Evolutionary conservation across 2,797 vertebrate genomes (phyloP).

Genomic region (Rallus crepitans): DNA sequence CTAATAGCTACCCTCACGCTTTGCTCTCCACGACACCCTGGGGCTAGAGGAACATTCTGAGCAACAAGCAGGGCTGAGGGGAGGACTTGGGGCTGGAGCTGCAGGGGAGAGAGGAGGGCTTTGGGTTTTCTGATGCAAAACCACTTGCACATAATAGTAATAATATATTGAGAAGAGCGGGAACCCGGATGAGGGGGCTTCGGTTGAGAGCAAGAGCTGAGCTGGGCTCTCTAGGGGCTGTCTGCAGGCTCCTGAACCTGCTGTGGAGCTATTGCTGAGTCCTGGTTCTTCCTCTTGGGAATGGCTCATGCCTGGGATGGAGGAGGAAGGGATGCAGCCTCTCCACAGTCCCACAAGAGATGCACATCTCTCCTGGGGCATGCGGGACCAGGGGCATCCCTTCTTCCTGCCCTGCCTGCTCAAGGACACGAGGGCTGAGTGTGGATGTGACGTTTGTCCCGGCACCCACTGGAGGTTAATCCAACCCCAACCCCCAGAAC

Average conservation of each 20-base stretch:
- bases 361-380: not conserved
- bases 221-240: not conserved
- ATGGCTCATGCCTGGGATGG: not conserved
- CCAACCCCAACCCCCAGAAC: fast-evolving
- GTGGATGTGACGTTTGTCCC: fast-evolving
- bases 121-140: not conserved
- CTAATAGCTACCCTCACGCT: not conserved
- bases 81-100: not conserved
- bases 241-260: not conserved
- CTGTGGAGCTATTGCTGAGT: not conserved
- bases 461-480: not conserved
- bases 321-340: not conserved
- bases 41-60: not conserved
- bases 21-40: not conserved
- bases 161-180: conserved; percentile 57
- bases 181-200: not conserved
- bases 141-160: conserved; percentile 26
- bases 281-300: not conserved
- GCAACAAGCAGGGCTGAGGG: not conserved
- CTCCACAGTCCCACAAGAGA: not conserved
- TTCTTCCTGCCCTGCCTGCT: not conserved
- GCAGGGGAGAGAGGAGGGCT: not conserved
- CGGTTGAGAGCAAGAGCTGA: not conserved
- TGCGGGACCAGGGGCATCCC: not conserved
- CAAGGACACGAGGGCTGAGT: not conserved